Evolutionary conservation across 1,140 invertebrate genomes (phyloP).

Genomic region (Eumeta japonica): DNA sequence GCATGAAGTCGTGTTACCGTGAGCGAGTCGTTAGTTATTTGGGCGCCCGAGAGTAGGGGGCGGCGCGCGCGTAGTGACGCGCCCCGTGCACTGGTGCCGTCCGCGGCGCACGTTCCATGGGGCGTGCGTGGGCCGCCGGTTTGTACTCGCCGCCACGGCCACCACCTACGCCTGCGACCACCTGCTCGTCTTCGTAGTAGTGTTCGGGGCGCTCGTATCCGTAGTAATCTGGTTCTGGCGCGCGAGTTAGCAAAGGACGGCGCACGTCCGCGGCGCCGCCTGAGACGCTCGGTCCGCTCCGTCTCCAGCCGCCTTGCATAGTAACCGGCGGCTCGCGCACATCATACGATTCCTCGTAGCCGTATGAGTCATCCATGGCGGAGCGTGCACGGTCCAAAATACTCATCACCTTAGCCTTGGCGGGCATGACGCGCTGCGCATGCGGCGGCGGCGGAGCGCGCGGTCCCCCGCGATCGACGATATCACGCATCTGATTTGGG

Average conservation of each 20-base stretch:
- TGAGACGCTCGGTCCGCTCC: too few species aligned
- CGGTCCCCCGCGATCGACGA: slow-evolving; percentile 27
- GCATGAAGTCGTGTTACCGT: too few species aligned
- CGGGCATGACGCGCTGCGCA: slow-evolving; percentile 37
- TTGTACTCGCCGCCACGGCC: slow-evolving; percentile 47
- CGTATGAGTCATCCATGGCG: slow-evolving; percentile 76
- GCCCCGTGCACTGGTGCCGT: neutral
- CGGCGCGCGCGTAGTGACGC: slow-evolving; percentile 5
- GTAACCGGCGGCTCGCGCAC: slow-evolving; percentile 49
- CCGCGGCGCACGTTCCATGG: slow-evolving; percentile 37
- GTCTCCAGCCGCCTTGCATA: too few species aligned
- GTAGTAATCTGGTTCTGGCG: slow-evolving; percentile 31
- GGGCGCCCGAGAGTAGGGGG: slow-evolving; percentile 23
- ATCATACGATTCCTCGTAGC: slow-evolving; percentile 35
- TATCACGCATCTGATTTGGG: slow-evolving; percentile 35
- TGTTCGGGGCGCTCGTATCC: slow-evolving; percentile 38
- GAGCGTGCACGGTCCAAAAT: slow-evolving; percentile 77
- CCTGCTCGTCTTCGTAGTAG: slow-evolving; percentile 43
- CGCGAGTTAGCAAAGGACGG: slow-evolving; percentile 17
- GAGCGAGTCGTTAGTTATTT: too few species aligned
- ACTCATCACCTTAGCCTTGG: slow-evolving; percentile 79
- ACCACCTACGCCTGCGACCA: too few species aligned
- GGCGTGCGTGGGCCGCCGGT: slow-evolving; percentile 23
- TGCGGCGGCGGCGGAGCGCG: slow-evolving; percentile 5
- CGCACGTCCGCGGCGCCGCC: slow-evolving; percentile 15